These are phyloP conservation scores for Scaptomyza caliginosa DNA, from an alignment of 2,888 invertebrate species.

Conservation along the genomic window DNA sequence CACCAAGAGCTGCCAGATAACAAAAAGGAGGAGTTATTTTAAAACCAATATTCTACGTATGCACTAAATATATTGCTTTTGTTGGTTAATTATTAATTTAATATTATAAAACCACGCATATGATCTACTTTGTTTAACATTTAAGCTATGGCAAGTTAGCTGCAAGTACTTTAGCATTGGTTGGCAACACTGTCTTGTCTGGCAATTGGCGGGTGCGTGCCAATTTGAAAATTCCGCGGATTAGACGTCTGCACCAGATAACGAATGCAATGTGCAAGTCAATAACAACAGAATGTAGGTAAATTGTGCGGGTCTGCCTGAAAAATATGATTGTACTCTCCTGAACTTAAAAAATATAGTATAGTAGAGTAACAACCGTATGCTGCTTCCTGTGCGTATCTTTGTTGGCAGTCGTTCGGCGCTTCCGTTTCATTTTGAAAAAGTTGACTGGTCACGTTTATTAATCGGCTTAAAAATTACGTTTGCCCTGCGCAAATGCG, in stretches of 20 bases:
- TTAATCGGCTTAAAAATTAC: conserved; percentile 70
- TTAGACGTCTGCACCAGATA: conserved; percentile 38
- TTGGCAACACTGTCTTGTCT: conserved; percentile 33
- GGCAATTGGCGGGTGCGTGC: conserved; percentile 49
- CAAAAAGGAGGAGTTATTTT: neutral
- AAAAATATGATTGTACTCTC: conserved; percentile 4
- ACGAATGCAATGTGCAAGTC: conserved; percentile 41
- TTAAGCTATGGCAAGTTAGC: too few species aligned
- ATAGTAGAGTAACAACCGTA: conserved; percentile 4
- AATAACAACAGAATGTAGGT: conserved; percentile 31
- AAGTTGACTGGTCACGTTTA: conserved; percentile 69
- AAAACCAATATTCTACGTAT: neutral
- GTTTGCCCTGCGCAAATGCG: conserved; percentile 52
- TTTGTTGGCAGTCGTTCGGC: conserved; percentile 12
- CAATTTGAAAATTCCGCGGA: conserved; percentile 52
- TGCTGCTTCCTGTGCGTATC: conserved; percentile 41
- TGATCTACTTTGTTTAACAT: neutral
- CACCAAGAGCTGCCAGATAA: conserved; percentile 13
- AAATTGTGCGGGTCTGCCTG: conserved; percentile 25
- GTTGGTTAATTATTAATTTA: neutral
- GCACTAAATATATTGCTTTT: neutral
- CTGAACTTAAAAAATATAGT: conserved; percentile 23
- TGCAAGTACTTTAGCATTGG: neutral
- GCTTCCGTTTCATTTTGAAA: conserved; percentile 46
- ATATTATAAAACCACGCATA: too few species aligned